Evolutionary conservation across 2,113 vertebrate species (phyloP).

Genomic region (Anser brachyrhynchus): DNA sequence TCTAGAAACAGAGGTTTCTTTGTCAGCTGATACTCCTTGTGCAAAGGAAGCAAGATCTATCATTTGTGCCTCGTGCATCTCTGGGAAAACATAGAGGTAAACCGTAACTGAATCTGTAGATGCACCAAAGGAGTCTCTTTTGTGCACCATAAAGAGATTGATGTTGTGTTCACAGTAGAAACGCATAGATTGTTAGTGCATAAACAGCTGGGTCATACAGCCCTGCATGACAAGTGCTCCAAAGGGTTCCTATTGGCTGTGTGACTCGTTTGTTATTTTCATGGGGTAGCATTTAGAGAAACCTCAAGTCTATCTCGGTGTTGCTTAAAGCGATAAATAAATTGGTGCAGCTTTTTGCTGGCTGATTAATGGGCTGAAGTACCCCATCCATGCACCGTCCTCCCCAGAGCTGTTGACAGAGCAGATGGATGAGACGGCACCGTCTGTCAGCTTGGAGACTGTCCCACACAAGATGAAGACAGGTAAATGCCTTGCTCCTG

Average conservation of each 20-base stretch:
- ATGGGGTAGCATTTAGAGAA: background rate
- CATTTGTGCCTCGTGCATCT: background rate
- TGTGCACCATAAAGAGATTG: background rate
- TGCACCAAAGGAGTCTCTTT: background rate
- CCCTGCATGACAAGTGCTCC: fast-evolving
- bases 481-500: constrained; percentile 30
- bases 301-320: background rate
- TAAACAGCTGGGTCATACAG: background rate
- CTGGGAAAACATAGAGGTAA: background rate
- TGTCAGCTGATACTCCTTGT: background rate
- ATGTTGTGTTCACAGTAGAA: background rate
- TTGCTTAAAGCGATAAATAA: constrained; percentile 33
- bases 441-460: constrained; percentile 56
- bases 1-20: background rate
- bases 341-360: background rate
- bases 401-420: constrained; percentile 9
- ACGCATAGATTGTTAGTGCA: background rate
- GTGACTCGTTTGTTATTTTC: background rate
- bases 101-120: background rate
- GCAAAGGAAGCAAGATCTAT: background rate
- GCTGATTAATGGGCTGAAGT: constrained; percentile 16
- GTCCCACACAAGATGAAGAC: background rate
- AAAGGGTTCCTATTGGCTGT: background rate
- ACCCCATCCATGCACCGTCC: background rate
- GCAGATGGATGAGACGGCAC: constrained; percentile 39